Evolutionary conservation across 2,797 vertebrate genomes (phyloP), one percentile per base, ranked within the genome.

Genomic region (Phoeniculus purpureus): DNA sequence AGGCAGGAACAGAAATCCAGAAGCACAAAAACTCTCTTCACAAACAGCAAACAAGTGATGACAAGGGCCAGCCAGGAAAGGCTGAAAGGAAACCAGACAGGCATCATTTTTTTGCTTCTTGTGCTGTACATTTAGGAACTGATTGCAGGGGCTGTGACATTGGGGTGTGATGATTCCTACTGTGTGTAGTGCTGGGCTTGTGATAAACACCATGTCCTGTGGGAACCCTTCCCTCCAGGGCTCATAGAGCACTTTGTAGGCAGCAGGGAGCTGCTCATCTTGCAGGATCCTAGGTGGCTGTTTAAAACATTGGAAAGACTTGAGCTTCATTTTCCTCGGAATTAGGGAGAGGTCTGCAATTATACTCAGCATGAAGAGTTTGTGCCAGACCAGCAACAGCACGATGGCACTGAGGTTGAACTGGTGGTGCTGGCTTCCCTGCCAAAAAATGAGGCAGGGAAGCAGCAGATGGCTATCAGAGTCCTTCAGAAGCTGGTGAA

Each of bases 11-110:
- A 85, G 79, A 87, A 85, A 52, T 90, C 78, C 74, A n/a, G 19
- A 84, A 89, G 89, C 55, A 85, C 67, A 88, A 86, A 94, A 95
- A 71, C 80, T 93, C 40, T 25, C 34, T 85, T 87, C 34, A 37
- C 70, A 70, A 93, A 48, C 59, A 89, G 21, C n/a, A 72, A 68
- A 68, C 32, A 52, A 67, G 60, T 0, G 1, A 47, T 85, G 82
- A 67, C 66, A 71, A 0, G 2, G 45, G 52, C 34, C 13, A 45
- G 29, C 55, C 43, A 25, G 31, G 37, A 21, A 78, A 32, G 25
- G 7, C 25, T 68, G 61, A 71, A 51, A 51, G 64, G 58, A 64
- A 77, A 86, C 67, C 32, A 66, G 27, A 16, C 22, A 43, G 21
- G 34, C 37, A 71, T 47, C 3, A 2, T 26, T 17, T 58, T 37